These are phyloP conservation scores for Pseudanteris insignis DNA, from an alignment of 2,888 invertebrate species.

Conservation along the genomic window DNA sequence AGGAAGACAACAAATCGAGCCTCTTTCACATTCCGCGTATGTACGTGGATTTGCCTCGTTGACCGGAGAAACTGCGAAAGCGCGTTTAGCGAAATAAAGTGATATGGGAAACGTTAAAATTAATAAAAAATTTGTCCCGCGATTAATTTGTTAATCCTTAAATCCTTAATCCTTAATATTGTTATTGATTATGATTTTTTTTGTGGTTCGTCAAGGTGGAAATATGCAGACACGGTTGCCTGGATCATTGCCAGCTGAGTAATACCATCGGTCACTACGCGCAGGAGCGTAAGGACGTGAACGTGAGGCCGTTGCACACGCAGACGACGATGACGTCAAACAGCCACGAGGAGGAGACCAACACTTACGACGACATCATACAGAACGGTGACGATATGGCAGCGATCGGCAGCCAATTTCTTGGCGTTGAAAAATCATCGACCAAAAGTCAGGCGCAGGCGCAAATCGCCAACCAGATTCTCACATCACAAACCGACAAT, in stretches of 20 bases:
- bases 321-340: slow-evolving; percentile 58
- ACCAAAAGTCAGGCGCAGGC: slow-evolving; percentile 61
- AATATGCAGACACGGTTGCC: slow-evolving; percentile 90
- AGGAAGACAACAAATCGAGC: slow-evolving; percentile 39
- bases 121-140: no score
- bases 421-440: slow-evolving; percentile 65
- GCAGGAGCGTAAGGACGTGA: slow-evolving; percentile 69
- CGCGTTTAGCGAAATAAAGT: no score
- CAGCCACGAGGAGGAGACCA: slow-evolving; percentile 65
- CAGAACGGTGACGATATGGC: slow-evolving; percentile 69
- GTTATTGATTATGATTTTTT: no score
- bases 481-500: slow-evolving; percentile 52
- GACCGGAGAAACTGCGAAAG: no score
- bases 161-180: no score
- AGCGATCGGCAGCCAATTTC: slow-evolving; percentile 65
- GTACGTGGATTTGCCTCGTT: slow-evolving; percentile 23
- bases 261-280: slow-evolving; percentile 69
- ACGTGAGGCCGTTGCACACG: slow-evolving; percentile 59
- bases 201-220: slow-evolving; percentile 70
- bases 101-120: no score
- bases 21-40: slow-evolving; percentile 39
- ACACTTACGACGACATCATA: slow-evolving; percentile 72
- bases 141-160: no score
- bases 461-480: slow-evolving; percentile 56
- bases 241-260: slow-evolving; percentile 86